Evolutionary conservation across 2,113 vertebrate genomes (phyloP), one percentile per base, ranked within the genome.

Genomic region (Oncorhynchus keta): DNA sequence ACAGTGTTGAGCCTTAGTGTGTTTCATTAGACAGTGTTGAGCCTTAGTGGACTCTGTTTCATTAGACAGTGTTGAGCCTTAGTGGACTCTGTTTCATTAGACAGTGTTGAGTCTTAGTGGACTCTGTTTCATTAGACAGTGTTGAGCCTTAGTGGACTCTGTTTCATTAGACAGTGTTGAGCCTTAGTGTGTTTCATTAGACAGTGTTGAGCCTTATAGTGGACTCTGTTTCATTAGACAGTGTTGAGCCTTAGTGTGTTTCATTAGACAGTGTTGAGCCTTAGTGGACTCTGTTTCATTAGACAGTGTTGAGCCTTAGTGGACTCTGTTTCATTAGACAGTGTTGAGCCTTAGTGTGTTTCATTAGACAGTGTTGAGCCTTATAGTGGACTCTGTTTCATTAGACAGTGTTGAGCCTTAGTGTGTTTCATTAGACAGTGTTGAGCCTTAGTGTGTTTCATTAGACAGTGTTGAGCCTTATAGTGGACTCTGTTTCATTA

Each of bases 1-100:
- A 24, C 24, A 24, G 24, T 24, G 24, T 24, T 24, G 24, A 24
- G 24, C 24, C 24, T 24, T 24, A 24, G 24, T 24, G 24, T 24
- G 24, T 24, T 24, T 24, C 26, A 24, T 24, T 24, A 1, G 24
- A 24, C 24, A 24, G 24, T 24, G 24, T 24, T 24, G 24, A 1
- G 1, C 1, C 24, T 24, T 1, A 1, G 26, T 26, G 67, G 69
- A 70, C 74, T 39, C 3, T 65, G n/a, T 70, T 81, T 30, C 74
- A 82, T 85, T 85, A 78, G 61, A 74, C 76, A 71, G 49, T 49
- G n/a, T 69, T 61, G 59, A 28, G 9, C 24, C 22, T 74, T 28
- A 35, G n/a, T 32, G 32, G 32, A 32, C 32, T 1, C 5, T 5
- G 32, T 32, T 32, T 32, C 61, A 30, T 30, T 30, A 4, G 4